phyloP scores from a whole-genome alignment of 2,888 invertebrate species.

The Caenorhabditis becei region DNA sequence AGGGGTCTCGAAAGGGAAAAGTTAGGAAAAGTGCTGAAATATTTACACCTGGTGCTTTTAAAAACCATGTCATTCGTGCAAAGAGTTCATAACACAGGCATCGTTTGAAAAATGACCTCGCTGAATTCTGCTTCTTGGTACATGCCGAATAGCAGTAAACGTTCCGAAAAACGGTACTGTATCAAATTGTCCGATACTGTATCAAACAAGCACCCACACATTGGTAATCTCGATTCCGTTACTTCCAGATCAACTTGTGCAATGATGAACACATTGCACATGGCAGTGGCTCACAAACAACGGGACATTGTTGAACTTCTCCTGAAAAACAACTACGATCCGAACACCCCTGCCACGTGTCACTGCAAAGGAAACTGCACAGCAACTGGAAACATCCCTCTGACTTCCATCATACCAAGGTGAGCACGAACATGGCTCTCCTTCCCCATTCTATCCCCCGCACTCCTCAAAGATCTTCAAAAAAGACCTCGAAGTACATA shows the following conservation, averaged over 20 bases:
- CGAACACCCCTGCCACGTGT: conserved; percentile 84
- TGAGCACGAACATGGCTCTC: conserved; percentile 15
- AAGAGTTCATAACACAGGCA: conserved; percentile 10
- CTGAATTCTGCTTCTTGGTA: no score
- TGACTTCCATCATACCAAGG: conserved; percentile 79
- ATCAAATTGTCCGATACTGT: no score
- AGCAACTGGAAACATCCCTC: conserved; percentile 78
- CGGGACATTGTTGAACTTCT: conserved; percentile 83
- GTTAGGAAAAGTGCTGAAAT: conserved; percentile 20
- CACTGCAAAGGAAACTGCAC: conserved; percentile 80
- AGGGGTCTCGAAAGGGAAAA: background rate
- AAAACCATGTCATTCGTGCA: background rate
- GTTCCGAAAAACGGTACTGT: no score
- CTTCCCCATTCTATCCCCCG: background rate
- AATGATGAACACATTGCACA: conserved; percentile 84
- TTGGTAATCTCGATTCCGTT: background rate
- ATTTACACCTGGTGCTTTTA: conserved; percentile 26
- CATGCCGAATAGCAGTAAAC: no score
- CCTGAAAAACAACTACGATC: conserved; percentile 84
- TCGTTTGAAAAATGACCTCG: no score
- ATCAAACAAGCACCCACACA: no score
- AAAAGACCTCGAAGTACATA: conserved; percentile 26
- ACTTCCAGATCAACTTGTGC: conserved; percentile 78
- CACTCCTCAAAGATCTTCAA: conserved; percentile 18
- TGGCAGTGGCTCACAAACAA: conserved; percentile 85